Conservation (phyloP, 2,888 invertebrate species). For the Leucoma salicis region DNA sequence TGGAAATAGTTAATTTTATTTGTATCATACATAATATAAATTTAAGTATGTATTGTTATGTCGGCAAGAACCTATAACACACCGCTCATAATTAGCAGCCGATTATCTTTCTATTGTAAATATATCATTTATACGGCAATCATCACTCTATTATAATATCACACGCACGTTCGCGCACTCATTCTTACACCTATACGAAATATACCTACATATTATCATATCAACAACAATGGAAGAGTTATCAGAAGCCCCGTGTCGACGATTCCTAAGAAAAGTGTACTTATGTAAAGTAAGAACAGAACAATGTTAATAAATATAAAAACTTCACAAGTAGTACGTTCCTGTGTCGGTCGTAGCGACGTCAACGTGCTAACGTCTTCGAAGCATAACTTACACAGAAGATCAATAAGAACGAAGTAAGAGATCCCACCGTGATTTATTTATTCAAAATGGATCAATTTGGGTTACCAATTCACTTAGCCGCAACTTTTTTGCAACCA, state of each 20-base stretch:
- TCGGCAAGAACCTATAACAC: background rate
- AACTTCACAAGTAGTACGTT: too few relatives aligned
- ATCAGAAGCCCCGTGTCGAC: conserved; percentile 64
- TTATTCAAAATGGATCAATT: too few relatives aligned
- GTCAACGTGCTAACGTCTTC: too few relatives aligned
- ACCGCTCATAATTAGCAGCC: background rate
- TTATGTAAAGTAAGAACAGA: conserved; percentile 24
- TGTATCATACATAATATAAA: conserved; percentile 28
- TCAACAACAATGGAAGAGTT: conserved; percentile 74
- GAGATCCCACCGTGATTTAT: too few relatives aligned
- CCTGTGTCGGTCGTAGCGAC: too few relatives aligned
- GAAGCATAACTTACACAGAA: too few relatives aligned
- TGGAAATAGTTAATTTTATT: conserved; percentile 22
- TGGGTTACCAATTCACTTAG: too few relatives aligned
- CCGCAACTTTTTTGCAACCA: too few relatives aligned
- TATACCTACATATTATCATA: conserved; percentile 36
- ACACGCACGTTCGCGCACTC: conserved; percentile 50
- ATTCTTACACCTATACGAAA: conserved; percentile 37
- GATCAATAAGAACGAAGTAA: too few relatives aligned
- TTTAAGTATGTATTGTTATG: conserved; percentile 5
- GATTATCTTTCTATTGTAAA: conserved; percentile 43
- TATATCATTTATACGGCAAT: conserved; percentile 39
- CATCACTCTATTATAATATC: conserved; percentile 39
- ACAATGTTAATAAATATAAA: too few relatives aligned
- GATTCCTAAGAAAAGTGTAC: conserved; percentile 42